Evolutionary conservation across 1,140 invertebrate species (phyloP).

Genomic region (Drosophila nigromelanica): DNA sequence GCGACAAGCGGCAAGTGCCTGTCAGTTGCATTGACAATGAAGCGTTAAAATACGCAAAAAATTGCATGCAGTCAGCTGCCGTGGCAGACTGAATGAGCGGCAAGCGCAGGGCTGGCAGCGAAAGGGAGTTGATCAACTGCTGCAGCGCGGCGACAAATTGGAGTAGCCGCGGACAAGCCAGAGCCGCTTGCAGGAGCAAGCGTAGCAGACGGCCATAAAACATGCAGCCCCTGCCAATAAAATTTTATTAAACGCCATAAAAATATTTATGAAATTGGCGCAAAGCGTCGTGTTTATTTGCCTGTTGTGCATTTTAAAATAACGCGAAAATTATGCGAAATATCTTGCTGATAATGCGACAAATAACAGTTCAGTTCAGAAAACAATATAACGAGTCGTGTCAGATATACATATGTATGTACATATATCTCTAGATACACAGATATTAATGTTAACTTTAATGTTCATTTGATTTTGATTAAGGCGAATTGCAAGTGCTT

Average conservation of each 20-base stretch:
- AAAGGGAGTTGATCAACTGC: conserved; percentile 69
- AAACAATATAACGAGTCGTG: conserved; percentile 5
- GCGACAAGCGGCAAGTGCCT: conserved; percentile 50
- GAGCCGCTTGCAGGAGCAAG: conserved; percentile 8
- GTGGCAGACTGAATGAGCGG: conserved; percentile 8
- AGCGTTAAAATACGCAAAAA: conserved; percentile 65
- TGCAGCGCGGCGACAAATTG: conserved; percentile 71
- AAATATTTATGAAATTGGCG: conserved; percentile 80
- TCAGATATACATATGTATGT: too few species aligned
- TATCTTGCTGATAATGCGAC: conserved; percentile 48
- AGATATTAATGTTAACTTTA: neutral
- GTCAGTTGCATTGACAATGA: conserved; percentile 65
- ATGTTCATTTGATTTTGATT: conserved; percentile 26
- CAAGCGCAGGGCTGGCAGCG: neutral
- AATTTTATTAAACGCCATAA: conserved; percentile 82
- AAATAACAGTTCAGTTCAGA: conserved; percentile 33
- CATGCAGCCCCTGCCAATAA: conserved; percentile 61
- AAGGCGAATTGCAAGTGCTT: conserved; percentile 1
- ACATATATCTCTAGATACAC: too few species aligned
- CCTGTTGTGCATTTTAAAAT: conserved; percentile 71
- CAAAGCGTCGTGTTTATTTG: conserved; percentile 67
- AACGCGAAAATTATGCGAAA: conserved; percentile 70
- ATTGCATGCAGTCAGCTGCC: conserved; percentile 40
- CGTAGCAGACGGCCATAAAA: conserved; percentile 37
- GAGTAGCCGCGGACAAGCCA: conserved; percentile 43